These are phyloP conservation scores for Acromyrmex echinatior DNA, from an alignment of 1,140 invertebrate genomes.

Conservation along the genomic window DNA sequence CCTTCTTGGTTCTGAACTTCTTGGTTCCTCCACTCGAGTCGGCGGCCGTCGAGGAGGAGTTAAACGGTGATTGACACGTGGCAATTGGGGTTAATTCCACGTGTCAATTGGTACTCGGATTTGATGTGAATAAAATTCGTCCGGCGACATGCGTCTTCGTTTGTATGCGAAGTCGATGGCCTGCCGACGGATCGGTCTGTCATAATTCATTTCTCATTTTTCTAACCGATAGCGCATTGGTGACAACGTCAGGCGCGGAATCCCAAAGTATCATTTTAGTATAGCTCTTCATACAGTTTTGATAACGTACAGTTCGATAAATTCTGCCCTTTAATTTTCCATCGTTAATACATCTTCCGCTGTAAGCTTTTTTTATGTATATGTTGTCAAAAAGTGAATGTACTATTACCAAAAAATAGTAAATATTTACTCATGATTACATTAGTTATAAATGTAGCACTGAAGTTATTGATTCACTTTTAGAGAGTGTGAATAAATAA, in stretches of 20 bases:
- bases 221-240: neutral
- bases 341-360: neutral
- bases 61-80: constrained; percentile 77
- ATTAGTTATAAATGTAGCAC: no score
- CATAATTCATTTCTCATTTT: constrained; percentile 35
- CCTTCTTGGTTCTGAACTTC: neutral
- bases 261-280: neutral
- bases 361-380: neutral
- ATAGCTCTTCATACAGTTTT: neutral
- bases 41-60: constrained; percentile 64
- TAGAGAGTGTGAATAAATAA: neutral
- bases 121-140: constrained; percentile 47
- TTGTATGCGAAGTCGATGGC: neutral
- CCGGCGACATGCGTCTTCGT: constrained; percentile 19
- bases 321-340: neutral
- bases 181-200: constrained; percentile 10
- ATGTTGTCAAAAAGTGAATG: neutral
- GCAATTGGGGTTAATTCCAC: constrained; percentile 80
- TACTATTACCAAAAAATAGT: no score
- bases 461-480: no score
- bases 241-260: neutral
- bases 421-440: no score
- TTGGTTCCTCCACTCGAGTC: neutral
- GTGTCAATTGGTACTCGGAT: constrained; percentile 81
- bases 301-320: neutral